Conservation (phyloP, 1,140 invertebrate species). For the Linepithema humile region DNA sequence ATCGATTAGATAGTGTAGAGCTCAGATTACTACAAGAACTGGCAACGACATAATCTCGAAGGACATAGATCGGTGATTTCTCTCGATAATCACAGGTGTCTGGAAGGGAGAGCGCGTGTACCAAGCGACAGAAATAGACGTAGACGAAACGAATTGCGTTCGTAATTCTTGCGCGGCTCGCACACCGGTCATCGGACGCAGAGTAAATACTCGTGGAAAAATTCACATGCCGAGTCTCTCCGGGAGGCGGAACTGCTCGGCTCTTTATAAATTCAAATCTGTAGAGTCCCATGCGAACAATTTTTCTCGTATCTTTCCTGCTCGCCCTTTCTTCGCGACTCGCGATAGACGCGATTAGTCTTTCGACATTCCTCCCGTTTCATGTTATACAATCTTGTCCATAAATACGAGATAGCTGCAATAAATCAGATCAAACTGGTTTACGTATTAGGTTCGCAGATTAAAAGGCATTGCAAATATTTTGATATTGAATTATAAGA, state of each 20-base stretch:
- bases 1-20: neutral
- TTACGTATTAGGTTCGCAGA: neutral
- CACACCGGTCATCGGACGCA: neutral
- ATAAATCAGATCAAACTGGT: too few species aligned
- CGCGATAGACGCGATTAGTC: slow-evolving; percentile 44
- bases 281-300: slow-evolving; percentile 59
- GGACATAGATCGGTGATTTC: slow-evolving; percentile 18
- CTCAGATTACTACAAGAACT: neutral
- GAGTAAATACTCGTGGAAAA: slow-evolving; percentile 18
- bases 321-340: neutral
- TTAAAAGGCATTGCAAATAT: neutral
- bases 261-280: slow-evolving; percentile 59
- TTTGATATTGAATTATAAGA: neutral
- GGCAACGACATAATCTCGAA: slow-evolving; percentile 5
- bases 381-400: neutral
- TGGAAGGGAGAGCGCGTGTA: neutral
- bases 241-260: slow-evolving; percentile 32
- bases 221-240: slow-evolving; percentile 45
- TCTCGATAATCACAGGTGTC: slow-evolving; percentile 31
- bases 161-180: neutral
- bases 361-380: neutral
- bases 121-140: slow-evolving; percentile 52
- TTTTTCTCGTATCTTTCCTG: slow-evolving; percentile 62
- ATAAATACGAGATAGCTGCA: neutral
- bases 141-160: slow-evolving; percentile 9